Percentiles rank a stretch among this genome's conserved stretches.
Evolutionary conservation across 2,113 vertebrate species (phyloP).

Genomic region (Hippocampus barbouri): DNA sequence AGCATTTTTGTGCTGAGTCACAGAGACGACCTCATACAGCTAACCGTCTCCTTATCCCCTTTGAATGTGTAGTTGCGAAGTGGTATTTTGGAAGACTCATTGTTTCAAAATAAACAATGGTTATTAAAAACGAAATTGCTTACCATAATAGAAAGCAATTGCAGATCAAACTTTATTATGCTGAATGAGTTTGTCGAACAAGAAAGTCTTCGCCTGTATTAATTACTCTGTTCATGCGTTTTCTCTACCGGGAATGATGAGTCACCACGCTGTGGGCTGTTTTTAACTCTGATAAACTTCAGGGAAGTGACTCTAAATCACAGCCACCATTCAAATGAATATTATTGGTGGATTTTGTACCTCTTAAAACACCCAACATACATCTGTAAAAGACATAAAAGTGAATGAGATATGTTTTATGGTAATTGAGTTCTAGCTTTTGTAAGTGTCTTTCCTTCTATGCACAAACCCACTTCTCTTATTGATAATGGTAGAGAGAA

Average conservation of each 20-base stretch:
- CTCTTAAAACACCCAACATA: not conserved
- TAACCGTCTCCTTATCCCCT: not conserved
- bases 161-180: not conserved
- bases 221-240: not conserved
- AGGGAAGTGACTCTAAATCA: not conserved
- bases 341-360: not conserved
- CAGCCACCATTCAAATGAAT: not conserved
- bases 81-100: slow-evolving; percentile 2
- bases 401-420: not conserved
- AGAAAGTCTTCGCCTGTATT: slow-evolving; percentile 2
- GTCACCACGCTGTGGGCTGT: not conserved
- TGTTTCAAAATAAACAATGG: not conserved
- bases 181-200: not conserved
- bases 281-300: not conserved
- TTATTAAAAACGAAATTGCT: not conserved
- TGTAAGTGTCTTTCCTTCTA: not conserved
- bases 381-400: not conserved
- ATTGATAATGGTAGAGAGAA: not conserved
- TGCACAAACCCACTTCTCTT: not conserved
- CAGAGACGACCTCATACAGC: not conserved
- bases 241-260: not conserved
- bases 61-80: not conserved
- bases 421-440: not conserved
- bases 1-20: slow-evolving; percentile 23
- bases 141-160: not conserved